Percentiles rank a stretch among this genome's conserved stretches.
These are phyloP conservation scores for Centropristis striata DNA, from an alignment of 2,113 vertebrate genomes.

Conservation along the genomic window DNA sequence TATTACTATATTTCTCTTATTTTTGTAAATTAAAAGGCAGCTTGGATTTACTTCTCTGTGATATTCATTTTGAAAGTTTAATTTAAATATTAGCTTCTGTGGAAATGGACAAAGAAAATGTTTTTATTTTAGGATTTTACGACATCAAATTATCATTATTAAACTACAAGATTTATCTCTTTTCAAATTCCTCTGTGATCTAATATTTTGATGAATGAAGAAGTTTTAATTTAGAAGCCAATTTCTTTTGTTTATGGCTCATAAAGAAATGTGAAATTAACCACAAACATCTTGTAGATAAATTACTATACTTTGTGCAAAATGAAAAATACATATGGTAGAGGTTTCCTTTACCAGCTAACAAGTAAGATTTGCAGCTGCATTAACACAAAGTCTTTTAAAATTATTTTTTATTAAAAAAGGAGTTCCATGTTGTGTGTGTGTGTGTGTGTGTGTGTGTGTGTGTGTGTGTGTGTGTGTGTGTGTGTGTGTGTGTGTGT, in stretches of 20 bases:
- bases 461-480: no score
- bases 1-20: neutral
- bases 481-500: no score
- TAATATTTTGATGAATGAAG: neutral
- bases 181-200: neutral
- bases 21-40: neutral
- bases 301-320: constrained; percentile 11
- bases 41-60: neutral
- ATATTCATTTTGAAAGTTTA: neutral
- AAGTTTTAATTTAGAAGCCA: neutral
- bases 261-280: no score
- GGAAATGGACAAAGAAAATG: neutral
- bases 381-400: neutral
- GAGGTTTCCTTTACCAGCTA: neutral
- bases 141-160: neutral
- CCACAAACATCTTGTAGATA: neutral
- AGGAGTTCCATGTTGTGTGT: neutral
- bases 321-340: neutral
- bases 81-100: neutral
- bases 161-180: neutral
- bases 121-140: neutral
- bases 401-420: no score
- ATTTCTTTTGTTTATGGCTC: constrained; percentile 1
- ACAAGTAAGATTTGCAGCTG: constrained; percentile 6
- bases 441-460: no score